Base-by-base conservation (phyloP, 2,113 vertebrate species). In the Rynchops niger region DNA sequence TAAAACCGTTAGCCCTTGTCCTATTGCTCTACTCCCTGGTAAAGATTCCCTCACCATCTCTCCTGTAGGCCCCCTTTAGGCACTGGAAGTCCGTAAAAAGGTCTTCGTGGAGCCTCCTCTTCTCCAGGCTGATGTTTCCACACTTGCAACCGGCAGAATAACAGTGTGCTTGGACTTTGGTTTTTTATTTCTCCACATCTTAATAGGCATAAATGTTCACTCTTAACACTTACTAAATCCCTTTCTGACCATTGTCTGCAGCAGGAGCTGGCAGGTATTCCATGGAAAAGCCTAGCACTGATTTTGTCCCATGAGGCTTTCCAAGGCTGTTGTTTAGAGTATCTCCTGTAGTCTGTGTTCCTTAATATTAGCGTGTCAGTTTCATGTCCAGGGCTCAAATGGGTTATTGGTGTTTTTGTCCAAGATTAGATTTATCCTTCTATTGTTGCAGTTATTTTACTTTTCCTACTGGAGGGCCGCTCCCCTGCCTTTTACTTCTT, bases 361-460 rank as follows among this genome's bases (percentile, higher is more conserved):
- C n/a, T 85, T 82, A 85, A 45, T 71, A 43, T 32, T 49, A 50
- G 18, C 0, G 3, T 65, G 66, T 82, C 0, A 0, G 16, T 87
- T 94, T 85, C 55, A 40, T 2, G 17, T 65, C 26, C 55, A 47
- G 62, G 55, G 65, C 66, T 91, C 49, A 67, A 61, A 84, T 79
- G 78, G 11, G 43, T 90, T 96, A 62, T 91, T 0, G 0, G 65
- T 92, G 77, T 5, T 91, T 92, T 81, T 58, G n/a, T 74, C 40
- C 6, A 19, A 89, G 86, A 65, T 95, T 82, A 80, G 73, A 72
- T 95, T 96, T 96, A 62, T 90, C 81, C 58, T 94, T 69, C 52
- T 82, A 76, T 91, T 95, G 62, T 93, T 93, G 86, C 66, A 85
- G 70, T 82, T 93, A 53, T 58, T 92, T 95, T 63, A 69, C 73